Percentiles rank a stretch among this genome's conserved stretches.
Conservation (phyloP, 2,888 invertebrate genomes). For the Amphimallon solstitiale region DNA sequence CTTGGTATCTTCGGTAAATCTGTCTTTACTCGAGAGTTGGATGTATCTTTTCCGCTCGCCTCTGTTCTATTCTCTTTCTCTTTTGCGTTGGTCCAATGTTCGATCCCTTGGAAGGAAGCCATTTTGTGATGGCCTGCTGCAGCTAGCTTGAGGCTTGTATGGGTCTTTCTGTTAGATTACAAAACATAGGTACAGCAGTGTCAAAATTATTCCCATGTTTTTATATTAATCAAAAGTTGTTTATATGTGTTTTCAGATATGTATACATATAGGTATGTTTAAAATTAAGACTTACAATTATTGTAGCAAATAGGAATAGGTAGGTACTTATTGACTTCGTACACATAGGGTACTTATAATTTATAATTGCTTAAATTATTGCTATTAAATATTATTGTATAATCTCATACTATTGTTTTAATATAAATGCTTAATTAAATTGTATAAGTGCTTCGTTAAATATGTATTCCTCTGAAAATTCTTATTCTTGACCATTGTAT, state of each 20-base stretch:
- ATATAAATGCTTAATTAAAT: too few species aligned
- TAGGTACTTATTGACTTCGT: too few species aligned
- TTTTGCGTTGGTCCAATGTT: slow-evolving; percentile 37
- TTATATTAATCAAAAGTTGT: not conserved
- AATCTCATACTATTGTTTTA: too few species aligned
- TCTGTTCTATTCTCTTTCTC: slow-evolving; percentile 35
- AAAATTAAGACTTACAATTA: not conserved
- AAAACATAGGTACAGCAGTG: slow-evolving; percentile 21
- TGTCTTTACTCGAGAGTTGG: slow-evolving; percentile 39
- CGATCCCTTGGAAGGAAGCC: slow-evolving; percentile 57
- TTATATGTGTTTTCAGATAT: not conserved
- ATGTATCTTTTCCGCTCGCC: slow-evolving; percentile 32
- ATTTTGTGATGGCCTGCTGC: slow-evolving; percentile 56
- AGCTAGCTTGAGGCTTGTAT: slow-evolving; percentile 25
- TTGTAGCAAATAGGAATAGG: not conserved
- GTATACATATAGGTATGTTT: not conserved
- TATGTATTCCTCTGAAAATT: too few species aligned
- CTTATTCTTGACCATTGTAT: too few species aligned
- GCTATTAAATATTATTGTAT: too few species aligned
- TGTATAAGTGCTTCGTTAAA: too few species aligned
- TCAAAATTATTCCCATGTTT: slow-evolving; percentile 18
- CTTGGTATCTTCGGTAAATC: slow-evolving; percentile 42
- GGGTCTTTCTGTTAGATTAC: slow-evolving; percentile 20
- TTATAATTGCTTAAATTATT: too few species aligned
- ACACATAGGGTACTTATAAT: too few species aligned